Evolutionary conservation across 2,797 vertebrate species (phyloP).

Genomic region (Premnoplex brunnescens): DNA sequence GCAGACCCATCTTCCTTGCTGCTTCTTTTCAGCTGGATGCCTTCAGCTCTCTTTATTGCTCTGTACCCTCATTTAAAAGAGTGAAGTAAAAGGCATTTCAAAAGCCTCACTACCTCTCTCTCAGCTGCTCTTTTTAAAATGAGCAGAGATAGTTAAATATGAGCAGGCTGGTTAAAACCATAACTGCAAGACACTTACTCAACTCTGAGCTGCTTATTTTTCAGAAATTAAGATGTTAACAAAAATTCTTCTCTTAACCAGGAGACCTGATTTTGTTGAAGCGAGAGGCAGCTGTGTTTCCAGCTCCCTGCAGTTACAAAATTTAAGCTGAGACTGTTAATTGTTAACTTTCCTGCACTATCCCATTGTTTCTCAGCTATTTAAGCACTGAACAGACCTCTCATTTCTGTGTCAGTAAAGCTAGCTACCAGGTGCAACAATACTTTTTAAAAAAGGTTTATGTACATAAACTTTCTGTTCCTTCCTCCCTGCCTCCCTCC

Average conservation of each 20-base stretch:
- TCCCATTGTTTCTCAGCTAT: constrained; percentile 75
- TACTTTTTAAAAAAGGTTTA: constrained; percentile 48
- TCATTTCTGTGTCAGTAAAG: constrained; percentile 66
- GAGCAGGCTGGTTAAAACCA: constrained; percentile 59
- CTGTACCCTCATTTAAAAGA: constrained; percentile 70
- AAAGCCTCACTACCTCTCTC: background rate
- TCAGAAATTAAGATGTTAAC: constrained; percentile 71
- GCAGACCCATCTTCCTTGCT: constrained; percentile 85
- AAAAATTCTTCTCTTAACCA: constrained; percentile 68
- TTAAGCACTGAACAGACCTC: constrained; percentile 60
- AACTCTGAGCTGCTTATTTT: constrained; percentile 64
- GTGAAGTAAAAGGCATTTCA: constrained; percentile 30
- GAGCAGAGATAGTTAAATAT: constrained; percentile 60
- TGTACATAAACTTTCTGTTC: constrained; percentile 69
- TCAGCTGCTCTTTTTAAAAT: background rate
- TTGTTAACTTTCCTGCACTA: constrained; percentile 72
- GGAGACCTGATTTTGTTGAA: constrained; percentile 73
- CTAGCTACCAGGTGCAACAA: constrained; percentile 70
- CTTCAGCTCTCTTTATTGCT: constrained; percentile 62
- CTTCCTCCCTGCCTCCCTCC: constrained; percentile 32
- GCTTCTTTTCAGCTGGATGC: constrained; percentile 52
- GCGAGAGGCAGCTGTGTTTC: constrained; percentile 72
- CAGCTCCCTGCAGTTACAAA: constrained; percentile 77
- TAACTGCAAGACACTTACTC: constrained; percentile 67
- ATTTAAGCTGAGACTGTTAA: constrained; percentile 74